Conservation (phyloP, 2,113 vertebrate species). For the Xiphophorus hellerii region DNA sequence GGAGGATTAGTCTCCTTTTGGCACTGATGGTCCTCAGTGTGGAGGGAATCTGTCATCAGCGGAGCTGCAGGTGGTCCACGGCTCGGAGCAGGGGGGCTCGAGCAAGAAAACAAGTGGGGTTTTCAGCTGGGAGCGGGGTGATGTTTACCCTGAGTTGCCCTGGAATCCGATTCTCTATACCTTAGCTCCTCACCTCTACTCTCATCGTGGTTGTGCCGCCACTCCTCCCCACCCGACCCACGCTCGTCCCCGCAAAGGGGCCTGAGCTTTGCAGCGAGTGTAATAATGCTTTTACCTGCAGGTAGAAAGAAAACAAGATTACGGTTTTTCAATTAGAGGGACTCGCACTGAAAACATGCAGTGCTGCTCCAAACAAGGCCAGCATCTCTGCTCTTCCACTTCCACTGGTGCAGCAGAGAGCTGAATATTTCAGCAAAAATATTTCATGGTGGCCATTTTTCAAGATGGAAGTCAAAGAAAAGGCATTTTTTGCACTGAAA, state of each 20-base stretch:
- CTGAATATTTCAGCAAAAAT: too few relatives aligned
- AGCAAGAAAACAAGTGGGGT: constrained; percentile 65
- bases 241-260: constrained; percentile 47
- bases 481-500: too few relatives aligned
- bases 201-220: constrained; percentile 50
- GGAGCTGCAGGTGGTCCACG: constrained; percentile 71
- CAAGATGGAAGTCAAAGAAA: too few relatives aligned
- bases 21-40: constrained; percentile 56
- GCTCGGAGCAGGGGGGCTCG: constrained; percentile 38
- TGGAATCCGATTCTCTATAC: constrained; percentile 66
- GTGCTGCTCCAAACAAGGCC: constrained; percentile 2
- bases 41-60: constrained; percentile 73
- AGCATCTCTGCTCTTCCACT: constrained; percentile 10
- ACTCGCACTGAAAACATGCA: constrained; percentile 24
- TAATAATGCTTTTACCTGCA: constrained; percentile 43
- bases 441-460: too few relatives aligned
- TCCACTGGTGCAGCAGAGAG: too few relatives aligned
- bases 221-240: constrained; percentile 34
- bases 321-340: constrained; percentile 45
- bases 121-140: constrained; percentile 51
- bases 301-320: constrained; percentile 45
- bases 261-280: constrained; percentile 29
- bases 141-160: constrained; percentile 58
- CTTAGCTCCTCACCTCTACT: constrained; percentile 54
- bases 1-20: constrained; percentile 69